Base-by-base conservation (phyloP, 92 coral and sea anemone genomes). In the Epizoanthus ramosus region DNA sequence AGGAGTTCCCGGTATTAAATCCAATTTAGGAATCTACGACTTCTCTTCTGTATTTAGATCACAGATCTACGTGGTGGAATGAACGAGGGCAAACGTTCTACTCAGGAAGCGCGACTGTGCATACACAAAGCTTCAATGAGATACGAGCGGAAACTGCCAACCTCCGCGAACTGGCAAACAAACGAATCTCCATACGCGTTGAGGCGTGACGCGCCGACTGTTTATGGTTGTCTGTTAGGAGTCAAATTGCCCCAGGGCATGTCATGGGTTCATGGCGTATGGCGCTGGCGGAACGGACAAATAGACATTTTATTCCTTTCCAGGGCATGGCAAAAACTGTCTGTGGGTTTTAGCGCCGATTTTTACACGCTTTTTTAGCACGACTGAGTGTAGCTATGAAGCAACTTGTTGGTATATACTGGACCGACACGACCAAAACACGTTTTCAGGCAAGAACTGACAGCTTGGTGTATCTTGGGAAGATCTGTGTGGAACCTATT, bases 11-110 rank as follows among this genome's bases (percentile, higher is more conserved):
- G 47, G 72, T 67, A 14, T 67, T 57, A 41, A 77, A 61, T 61
- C 66, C 70, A 33, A 41, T 77, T n/a, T 41, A 3, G 57, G 28
- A 43, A 15, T 31, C 31, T 16, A 47, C 10, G 14, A 61, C 13
- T 14, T 77, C 45, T 54, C 16, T 77, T 21, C 23, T 77, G 58
- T 12, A 57, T 60, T 61, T 18, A 10, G 41, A 22, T 63, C 39
- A 77, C 70, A 60, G 71, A 22, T 60, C 82, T 77, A 77, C 82
- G 82, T 77, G 82, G 82, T 77, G 82, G 71, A 77, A 77, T 77
- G 82, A 77, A 39, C 33, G 56, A 12, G 33, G 47, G 17, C 17
- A 67, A 5, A 33, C 47, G 8, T 23, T 60, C 33, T 13, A 63
- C 70, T 41, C 82, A 45, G 37, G 80, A 75, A 31, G 37, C 80